Conservation (phyloP, 1,140 invertebrate genomes). For the Phenacoccus solenopsis region DNA sequence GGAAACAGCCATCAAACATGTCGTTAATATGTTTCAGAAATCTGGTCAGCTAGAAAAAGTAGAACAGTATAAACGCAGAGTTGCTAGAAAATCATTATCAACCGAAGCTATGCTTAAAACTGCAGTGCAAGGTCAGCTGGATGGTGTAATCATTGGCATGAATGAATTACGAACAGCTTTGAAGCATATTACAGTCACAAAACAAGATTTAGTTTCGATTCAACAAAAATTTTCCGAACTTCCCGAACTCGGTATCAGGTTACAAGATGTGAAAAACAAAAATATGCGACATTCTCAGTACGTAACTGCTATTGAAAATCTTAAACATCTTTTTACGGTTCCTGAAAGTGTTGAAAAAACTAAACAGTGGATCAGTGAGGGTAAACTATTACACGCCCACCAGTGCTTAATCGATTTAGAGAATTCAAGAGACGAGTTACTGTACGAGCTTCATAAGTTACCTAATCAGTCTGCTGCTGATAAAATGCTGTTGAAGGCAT, state of each 20-base stretch:
- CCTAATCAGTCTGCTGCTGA: slow-evolving; percentile 83
- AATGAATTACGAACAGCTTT: slow-evolving; percentile 73
- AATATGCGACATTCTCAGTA: slow-evolving; percentile 90
- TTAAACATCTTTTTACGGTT: slow-evolving; percentile 96
- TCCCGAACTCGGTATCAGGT: slow-evolving; percentile 54
- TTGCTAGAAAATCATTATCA: slow-evolving; percentile 75
- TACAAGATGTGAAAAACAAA: slow-evolving; percentile 79
- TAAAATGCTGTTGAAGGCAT: slow-evolving; percentile 80
- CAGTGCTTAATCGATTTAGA: slow-evolving; percentile 84
- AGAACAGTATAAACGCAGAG: slow-evolving; percentile 72
- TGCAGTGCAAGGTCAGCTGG: slow-evolving; percentile 95
- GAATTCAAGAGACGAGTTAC: slow-evolving; percentile 86
- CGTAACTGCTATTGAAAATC: slow-evolving; percentile 92
- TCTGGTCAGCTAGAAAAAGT: slow-evolving; percentile 93
- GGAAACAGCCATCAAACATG: slow-evolving; percentile 71
- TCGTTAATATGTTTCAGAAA: slow-evolving; percentile 84
- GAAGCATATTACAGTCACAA: slow-evolving; percentile 63
- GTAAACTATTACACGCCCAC: slow-evolving; percentile 77
- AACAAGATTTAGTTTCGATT: slow-evolving; percentile 48
- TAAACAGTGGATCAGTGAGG: slow-evolving; percentile 84
- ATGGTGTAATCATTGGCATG: slow-evolving; percentile 89
- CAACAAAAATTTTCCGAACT: slow-evolving; percentile 50
- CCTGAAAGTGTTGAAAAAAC: slow-evolving; percentile 93
- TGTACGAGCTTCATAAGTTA: slow-evolving; percentile 89
- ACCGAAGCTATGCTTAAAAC: slow-evolving; percentile 95